Base-by-base conservation (phyloP, 2,888 invertebrate genomes). In the Diarsia dahlii region DNA sequence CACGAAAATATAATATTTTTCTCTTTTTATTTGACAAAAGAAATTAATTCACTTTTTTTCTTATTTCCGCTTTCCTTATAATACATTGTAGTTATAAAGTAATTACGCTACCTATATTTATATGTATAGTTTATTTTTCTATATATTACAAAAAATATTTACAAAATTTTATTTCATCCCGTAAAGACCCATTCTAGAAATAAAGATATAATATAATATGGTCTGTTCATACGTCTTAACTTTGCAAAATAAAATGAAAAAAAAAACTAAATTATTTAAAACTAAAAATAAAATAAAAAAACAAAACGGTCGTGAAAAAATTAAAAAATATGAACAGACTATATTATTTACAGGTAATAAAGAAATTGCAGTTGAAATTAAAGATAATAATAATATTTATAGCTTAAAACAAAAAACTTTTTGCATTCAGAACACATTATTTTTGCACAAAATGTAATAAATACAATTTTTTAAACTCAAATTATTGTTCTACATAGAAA, bases 11-110 rank as follows among this genome's bases (percentile, higher is more conserved):
- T 87, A 87, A 91, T 92, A 89, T 94, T 95, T 95, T 94, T 90
- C 92, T 94, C 91, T 95, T 95, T 95, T 96, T 96, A 95, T 96
- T 96, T 95, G 96, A 96, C 96, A 96, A 96, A 95, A 96, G 95
- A 95, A 95, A 96, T 96, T 94, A 94, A 95, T 96, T 95, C 95
- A 95, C 91, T 95, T 95, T 95, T 94, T 95, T 94, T 93, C 93
- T 93, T 94, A 93, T 93, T 94, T 95, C 95, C 94, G 87, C 91
- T 95, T 95, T 95, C 94, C 95, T 96, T 96, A 95, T 88, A 80
- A 87, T 96, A 96, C 96, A 96, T 90, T 94, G 93, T 95, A 95
- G 92, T 95, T 95, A 94, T 94, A 95, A 95, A 94, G 95, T 95
- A 95, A 95, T 96, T 95, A 95, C 88, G 90, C 96, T 96, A 96